These are phyloP conservation scores for Alosa alosa DNA, from an alignment of 2,113 vertebrate genomes.

Conservation along the genomic window DNA sequence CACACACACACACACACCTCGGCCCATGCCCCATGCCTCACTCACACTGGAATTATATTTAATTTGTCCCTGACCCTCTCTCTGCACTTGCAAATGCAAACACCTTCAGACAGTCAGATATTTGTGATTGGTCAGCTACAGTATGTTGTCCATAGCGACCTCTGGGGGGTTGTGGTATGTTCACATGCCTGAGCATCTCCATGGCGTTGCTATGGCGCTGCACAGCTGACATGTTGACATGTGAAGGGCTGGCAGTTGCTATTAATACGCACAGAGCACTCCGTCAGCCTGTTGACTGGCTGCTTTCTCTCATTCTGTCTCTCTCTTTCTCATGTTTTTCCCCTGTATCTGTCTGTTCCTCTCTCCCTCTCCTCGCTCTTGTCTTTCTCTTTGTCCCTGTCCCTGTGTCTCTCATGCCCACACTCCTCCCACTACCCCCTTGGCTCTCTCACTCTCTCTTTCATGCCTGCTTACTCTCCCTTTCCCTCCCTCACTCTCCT, in stretches of 20 bases:
- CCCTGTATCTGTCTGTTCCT: background rate
- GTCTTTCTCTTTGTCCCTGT: background rate
- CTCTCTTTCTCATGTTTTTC: background rate
- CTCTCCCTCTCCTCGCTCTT: background rate
- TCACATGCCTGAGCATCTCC: constrained; percentile 37
- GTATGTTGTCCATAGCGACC: background rate
- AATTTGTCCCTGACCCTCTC: background rate
- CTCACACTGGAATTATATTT: background rate
- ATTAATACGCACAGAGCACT: constrained; percentile 40
- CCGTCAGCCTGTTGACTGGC: constrained; percentile 14
- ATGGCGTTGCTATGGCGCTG: constrained; percentile 40
- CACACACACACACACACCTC: background rate
- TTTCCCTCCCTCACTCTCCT: background rate
- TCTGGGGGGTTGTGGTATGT: constrained; percentile 24
- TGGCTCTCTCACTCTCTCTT: background rate
- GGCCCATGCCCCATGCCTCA: background rate
- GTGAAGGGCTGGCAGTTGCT: constrained; percentile 41
- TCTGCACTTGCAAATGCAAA: background rate
- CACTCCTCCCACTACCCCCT: background rate
- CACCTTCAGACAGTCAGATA: background rate
- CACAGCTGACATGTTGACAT: constrained; percentile 48
- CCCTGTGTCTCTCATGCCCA: background rate
- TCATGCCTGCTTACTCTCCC: background rate
- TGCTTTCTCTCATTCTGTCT: background rate
- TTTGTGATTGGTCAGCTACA: constrained; percentile 14